phyloP scores from a whole-genome alignment of 1,140 invertebrate species.

The Drosophila ambigua region DNA sequence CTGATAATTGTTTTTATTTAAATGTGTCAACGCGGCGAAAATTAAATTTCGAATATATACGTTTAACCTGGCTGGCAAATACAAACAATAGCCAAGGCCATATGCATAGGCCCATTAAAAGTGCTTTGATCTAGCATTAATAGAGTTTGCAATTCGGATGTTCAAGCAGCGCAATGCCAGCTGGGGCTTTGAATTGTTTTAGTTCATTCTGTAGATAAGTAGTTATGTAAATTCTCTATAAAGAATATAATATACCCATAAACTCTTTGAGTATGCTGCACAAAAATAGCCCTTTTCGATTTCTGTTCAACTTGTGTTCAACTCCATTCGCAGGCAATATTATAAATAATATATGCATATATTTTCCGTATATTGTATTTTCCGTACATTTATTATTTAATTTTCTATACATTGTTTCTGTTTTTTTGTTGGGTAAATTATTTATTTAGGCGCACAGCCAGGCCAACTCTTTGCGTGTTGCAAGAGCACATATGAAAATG shows the following conservation, averaged over 20 bases:
- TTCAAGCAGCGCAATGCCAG: neutral
- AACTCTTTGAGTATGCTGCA: constrained; percentile 5
- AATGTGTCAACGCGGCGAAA: constrained; percentile 65
- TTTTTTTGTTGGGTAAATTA: constrained; percentile 27
- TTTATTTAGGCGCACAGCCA: constrained; percentile 39
- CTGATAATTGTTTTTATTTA: constrained; percentile 64
- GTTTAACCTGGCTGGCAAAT: constrained; percentile 35
- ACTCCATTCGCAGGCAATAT: too few relatives aligned
- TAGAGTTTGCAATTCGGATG: constrained; percentile 6
- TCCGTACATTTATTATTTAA: constrained; percentile 35
- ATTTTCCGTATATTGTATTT: constrained; percentile 18
- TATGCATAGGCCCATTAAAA: constrained; percentile 1
- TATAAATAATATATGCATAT: constrained; percentile 46
- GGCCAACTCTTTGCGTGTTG: constrained; percentile 48
- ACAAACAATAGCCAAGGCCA: neutral
- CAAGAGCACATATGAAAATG: constrained; percentile 37
- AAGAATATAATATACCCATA: too few relatives aligned
- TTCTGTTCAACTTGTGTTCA: too few relatives aligned
- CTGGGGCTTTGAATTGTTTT: too few relatives aligned
- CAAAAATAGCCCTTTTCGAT: too few relatives aligned
- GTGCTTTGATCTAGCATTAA: constrained; percentile 3
- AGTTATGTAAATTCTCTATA: too few relatives aligned
- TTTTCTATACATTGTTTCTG: constrained; percentile 29
- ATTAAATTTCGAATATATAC: constrained; percentile 55
- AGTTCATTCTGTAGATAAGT: too few relatives aligned